Conservation (phyloP, 2,113 vertebrate species). For the Myiagra hebetior region DNA sequence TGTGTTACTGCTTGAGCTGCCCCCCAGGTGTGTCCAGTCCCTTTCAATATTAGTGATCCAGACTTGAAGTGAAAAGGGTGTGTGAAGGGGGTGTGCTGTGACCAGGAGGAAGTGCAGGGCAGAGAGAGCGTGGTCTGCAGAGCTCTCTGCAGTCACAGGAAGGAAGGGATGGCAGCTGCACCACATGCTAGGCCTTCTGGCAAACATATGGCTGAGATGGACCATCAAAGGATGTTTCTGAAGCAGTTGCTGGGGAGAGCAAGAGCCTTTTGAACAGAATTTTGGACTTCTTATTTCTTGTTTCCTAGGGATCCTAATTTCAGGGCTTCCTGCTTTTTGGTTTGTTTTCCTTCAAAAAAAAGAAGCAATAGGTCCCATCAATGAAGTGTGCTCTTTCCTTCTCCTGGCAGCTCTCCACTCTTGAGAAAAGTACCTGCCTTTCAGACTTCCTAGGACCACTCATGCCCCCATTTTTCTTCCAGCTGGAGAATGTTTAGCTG, state of each 20-base stretch:
- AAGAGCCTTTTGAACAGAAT: not conserved
- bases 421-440: not conserved
- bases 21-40: not conserved
- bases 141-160: not conserved
- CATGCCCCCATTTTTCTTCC: not conserved
- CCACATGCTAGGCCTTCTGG: not conserved
- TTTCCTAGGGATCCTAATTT: not conserved
- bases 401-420: not conserved
- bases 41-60: not conserved
- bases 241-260: not conserved
- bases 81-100: not conserved
- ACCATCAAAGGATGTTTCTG: not conserved
- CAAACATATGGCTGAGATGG: not conserved
- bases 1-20: not conserved
- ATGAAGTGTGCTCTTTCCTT: not conserved
- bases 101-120: not conserved
- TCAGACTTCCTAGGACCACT: not conserved
- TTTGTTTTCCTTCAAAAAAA: not conserved
- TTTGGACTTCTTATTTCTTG: not conserved
- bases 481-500: not conserved
- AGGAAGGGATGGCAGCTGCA: not conserved
- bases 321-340: not conserved
- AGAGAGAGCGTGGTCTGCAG: rapidly evolving
- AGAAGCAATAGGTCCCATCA: not conserved
- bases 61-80: not conserved